phyloP scores from a whole-genome alignment of 2,888 invertebrate species.

The Eudasyphora cyanicolor region DNA sequence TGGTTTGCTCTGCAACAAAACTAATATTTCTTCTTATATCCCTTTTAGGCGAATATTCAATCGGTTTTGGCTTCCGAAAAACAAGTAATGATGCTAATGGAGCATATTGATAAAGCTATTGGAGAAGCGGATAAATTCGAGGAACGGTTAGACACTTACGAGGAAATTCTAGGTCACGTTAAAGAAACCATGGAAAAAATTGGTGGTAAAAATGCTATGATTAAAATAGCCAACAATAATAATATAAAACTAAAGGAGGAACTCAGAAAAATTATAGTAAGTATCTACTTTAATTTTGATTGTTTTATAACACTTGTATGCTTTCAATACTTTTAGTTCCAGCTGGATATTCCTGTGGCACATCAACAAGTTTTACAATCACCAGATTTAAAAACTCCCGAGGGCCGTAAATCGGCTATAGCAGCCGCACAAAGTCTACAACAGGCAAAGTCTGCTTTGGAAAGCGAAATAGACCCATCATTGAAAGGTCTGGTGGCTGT shows the following conservation, averaged over 20 bases:
- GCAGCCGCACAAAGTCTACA: constrained; percentile 87
- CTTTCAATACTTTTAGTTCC: constrained; percentile 80
- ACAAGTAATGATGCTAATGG: constrained; percentile 88
- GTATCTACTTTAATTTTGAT: constrained; percentile 70
- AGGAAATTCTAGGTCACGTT: constrained; percentile 90
- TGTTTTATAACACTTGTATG: neutral
- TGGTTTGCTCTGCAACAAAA: neutral
- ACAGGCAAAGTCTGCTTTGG: constrained; percentile 88
- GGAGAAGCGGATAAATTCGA: constrained; percentile 88
- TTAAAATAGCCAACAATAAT: constrained; percentile 92
- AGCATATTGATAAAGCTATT: constrained; percentile 89
- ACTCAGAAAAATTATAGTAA: constrained; percentile 89
- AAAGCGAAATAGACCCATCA: constrained; percentile 84
- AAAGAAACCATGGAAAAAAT: constrained; percentile 94
- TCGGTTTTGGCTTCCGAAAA: constrained; percentile 94
- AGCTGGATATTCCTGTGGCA: constrained; percentile 85
- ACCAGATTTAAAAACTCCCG: constrained; percentile 86
- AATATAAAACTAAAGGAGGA: constrained; percentile 90
- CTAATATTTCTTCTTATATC: neutral
- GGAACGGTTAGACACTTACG: constrained; percentile 87
- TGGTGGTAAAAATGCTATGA: constrained; percentile 93
- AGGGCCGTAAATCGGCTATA: constrained; percentile 84
- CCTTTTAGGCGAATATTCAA: constrained; percentile 89
- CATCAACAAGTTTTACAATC: constrained; percentile 86
- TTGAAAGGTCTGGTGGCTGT: constrained; percentile 86